These are phyloP conservation scores for Parnassius glacialis DNA, from an alignment of 2,888 invertebrate genomes.

Conservation along the genomic window DNA sequence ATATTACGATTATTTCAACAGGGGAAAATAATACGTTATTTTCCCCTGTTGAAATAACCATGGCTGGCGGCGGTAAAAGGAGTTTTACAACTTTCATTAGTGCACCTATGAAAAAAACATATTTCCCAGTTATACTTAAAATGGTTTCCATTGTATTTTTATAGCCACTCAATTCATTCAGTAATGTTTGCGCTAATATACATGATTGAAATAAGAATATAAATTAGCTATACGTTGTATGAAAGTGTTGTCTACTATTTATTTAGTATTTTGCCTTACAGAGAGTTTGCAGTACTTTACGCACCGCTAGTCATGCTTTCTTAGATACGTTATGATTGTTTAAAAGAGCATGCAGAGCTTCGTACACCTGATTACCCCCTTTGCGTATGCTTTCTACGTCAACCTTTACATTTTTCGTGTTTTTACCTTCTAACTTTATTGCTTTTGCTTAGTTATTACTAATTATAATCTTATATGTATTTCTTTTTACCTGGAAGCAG, in stretches of 20 bases:
- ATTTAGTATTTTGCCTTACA: no score
- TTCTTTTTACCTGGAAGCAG: no score
- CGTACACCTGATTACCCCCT: constrained; percentile 14
- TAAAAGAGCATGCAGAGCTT: constrained; percentile 4
- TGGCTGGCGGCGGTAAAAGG: neutral
- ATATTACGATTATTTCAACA: no score
- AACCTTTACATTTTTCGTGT: neutral
- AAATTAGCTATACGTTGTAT: no score
- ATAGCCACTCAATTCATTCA: no score
- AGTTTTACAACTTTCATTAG: neutral
- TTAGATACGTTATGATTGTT: constrained; percentile 14
- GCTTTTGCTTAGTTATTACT: neutral
- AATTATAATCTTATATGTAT: no score
- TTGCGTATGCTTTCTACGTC: constrained; percentile 2
- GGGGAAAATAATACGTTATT: no score
- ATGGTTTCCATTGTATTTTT: neutral
- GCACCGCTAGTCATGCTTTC: constrained; percentile 9
- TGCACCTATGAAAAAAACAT: neutral
- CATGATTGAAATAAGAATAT: no score
- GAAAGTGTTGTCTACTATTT: no score
- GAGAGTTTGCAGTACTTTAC: neutral
- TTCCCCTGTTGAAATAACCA: no score
- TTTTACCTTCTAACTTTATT: neutral
- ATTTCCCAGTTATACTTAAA: no score
- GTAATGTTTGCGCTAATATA: no score